Evolutionary conservation across 2,797 vertebrate genomes (phyloP).

Genomic region (Ambastaia sidthimunki): DNA sequence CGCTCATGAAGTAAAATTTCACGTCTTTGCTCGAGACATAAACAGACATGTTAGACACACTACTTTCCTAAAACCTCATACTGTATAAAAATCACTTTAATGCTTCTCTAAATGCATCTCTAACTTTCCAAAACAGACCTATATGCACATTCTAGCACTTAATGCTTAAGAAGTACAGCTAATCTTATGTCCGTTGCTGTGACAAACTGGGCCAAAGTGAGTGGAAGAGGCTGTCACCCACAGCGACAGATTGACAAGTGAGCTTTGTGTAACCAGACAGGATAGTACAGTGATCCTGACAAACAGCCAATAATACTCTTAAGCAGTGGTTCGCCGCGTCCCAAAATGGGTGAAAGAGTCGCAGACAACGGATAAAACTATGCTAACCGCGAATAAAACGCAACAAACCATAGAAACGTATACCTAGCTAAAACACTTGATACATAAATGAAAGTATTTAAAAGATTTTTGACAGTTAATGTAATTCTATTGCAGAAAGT

Average conservation of each 20-base stretch:
- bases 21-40: neutral
- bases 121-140: neutral
- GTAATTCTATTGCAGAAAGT: no score
- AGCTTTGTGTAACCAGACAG: slow-evolving; percentile 26
- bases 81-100: no score
- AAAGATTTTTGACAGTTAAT: no score
- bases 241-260: slow-evolving; percentile 29
- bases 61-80: neutral
- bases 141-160: neutral
- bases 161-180: neutral
- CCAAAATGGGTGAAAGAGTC: neutral
- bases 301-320: slow-evolving; percentile 1
- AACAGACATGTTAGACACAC: neutral
- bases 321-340: neutral
- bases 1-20: no score
- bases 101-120: no score
- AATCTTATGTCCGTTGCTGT: neutral
- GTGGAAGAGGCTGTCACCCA: slow-evolving; percentile 8
- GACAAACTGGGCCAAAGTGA: neutral
- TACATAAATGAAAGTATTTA: no score
- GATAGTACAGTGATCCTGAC: slow-evolving; percentile 34
- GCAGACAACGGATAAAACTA: neutral
- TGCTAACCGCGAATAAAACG: no score
- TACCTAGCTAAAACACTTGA: no score
- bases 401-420: no score